Evolutionary conservation across 2,113 vertebrate species (phyloP).

Genomic region (Antechinus flavipes): DNA sequence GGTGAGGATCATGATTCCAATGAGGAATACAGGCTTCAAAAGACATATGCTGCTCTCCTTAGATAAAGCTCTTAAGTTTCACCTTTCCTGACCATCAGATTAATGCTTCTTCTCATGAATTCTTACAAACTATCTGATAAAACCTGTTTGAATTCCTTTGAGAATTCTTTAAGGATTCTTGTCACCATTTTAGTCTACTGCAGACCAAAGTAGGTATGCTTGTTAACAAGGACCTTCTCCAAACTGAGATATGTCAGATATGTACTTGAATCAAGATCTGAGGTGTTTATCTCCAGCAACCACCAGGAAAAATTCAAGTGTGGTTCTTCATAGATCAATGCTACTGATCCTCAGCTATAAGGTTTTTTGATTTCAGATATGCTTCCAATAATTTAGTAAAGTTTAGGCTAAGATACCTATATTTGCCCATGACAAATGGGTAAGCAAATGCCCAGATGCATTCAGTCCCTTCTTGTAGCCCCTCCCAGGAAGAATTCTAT

Average conservation of each 20-base stretch:
- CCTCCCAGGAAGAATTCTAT: background rate
- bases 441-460: background rate
- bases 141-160: background rate
- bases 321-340: background rate
- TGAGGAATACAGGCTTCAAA: background rate
- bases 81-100: background rate
- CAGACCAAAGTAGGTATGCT: conserved; percentile 20
- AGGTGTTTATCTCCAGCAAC: background rate
- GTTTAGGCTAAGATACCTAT: background rate
- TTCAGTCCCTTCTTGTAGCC: background rate
- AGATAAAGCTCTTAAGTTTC: background rate
- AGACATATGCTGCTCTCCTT: background rate
- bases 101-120: background rate
- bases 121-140: background rate
- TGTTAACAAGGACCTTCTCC: conserved; percentile 3
- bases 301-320: background rate
- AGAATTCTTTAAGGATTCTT: conserved; percentile 9
- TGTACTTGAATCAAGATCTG: background rate
- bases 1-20: background rate
- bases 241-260: background rate
- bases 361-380: background rate
- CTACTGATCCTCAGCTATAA: background rate
- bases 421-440: background rate
- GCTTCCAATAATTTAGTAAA: background rate
- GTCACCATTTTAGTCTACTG: background rate